Evolutionary conservation across 2,888 invertebrate genomes (phyloP).

Genomic region (Agonopterix arenella): DNA sequence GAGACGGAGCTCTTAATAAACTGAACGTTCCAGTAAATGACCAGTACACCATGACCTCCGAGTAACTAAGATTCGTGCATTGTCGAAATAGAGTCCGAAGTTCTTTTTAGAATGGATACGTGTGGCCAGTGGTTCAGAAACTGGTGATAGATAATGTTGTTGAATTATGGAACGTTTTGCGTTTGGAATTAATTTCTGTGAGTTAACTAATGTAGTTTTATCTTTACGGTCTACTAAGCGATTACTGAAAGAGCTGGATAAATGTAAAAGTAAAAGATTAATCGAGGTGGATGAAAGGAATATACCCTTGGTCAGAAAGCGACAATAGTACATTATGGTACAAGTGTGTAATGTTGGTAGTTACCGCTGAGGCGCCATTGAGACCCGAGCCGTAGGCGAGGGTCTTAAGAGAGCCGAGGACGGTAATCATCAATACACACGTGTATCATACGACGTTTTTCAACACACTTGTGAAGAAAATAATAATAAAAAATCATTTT

Average conservation of each 20-base stretch:
- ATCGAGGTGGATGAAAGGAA: too few species aligned
- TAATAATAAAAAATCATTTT: too few species aligned
- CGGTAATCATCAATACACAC: too few species aligned
- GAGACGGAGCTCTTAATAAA: slow-evolving; percentile 27
- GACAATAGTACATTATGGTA: too few species aligned
- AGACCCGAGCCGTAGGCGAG: too few species aligned
- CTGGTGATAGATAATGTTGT: slow-evolving; percentile 19
- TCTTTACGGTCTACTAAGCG: slow-evolving; percentile 3
- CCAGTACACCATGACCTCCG: slow-evolving; percentile 25
- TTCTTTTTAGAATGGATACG: slow-evolving; percentile 30
- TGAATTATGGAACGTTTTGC: slow-evolving; percentile 46
- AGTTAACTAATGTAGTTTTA: neutral
- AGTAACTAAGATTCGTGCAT: slow-evolving; percentile 2
- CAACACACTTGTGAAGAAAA: too few species aligned
- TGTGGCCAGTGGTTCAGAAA: slow-evolving; percentile 54
- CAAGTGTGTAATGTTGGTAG: too few species aligned
- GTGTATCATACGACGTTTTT: too few species aligned
- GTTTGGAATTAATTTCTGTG: slow-evolving; percentile 20
- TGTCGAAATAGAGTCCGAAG: slow-evolving; percentile 10
- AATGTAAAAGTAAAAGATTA: too few species aligned
- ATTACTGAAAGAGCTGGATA: neutral
- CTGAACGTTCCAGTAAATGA: slow-evolving; percentile 20
- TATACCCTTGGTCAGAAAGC: too few species aligned
- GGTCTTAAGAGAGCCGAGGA: too few species aligned
- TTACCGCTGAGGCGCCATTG: too few species aligned